Conservation (phyloP, 2,113 vertebrate genomes). For the Picathartes gymnocephalus region DNA sequence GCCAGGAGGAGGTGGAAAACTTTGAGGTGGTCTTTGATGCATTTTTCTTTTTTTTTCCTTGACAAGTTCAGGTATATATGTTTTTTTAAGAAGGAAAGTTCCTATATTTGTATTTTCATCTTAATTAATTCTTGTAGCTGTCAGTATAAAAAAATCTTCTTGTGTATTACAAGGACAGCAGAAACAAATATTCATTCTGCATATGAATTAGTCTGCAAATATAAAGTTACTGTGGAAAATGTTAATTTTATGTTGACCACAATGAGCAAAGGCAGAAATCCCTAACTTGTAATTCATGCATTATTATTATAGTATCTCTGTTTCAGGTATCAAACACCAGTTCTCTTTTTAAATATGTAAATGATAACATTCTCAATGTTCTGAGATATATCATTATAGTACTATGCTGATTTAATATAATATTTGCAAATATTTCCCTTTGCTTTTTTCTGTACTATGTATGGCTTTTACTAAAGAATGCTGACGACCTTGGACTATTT, state of each 20-base stretch:
- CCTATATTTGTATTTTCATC: neutral
- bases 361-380: neutral
- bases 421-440: neutral
- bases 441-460: neutral
- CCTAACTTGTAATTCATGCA: neutral
- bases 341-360: neutral
- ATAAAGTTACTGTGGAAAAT: neutral
- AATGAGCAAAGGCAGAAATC: neutral
- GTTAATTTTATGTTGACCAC: neutral
- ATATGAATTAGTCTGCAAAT: neutral
- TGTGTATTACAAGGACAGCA: neutral
- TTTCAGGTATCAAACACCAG: neutral
- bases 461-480: neutral
- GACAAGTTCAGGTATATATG: neutral
- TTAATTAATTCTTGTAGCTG: neutral
- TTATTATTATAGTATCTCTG: neutral
- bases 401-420: neutral
- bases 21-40: neutral
- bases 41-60: neutral
- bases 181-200: neutral
- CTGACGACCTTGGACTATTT: neutral
- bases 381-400: neutral
- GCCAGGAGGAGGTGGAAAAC: neutral
- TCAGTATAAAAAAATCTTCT: neutral
- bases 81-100: neutral